phyloP scores from a whole-genome alignment of 2,113 vertebrate species.

The Malaclemys terrapin region DNA sequence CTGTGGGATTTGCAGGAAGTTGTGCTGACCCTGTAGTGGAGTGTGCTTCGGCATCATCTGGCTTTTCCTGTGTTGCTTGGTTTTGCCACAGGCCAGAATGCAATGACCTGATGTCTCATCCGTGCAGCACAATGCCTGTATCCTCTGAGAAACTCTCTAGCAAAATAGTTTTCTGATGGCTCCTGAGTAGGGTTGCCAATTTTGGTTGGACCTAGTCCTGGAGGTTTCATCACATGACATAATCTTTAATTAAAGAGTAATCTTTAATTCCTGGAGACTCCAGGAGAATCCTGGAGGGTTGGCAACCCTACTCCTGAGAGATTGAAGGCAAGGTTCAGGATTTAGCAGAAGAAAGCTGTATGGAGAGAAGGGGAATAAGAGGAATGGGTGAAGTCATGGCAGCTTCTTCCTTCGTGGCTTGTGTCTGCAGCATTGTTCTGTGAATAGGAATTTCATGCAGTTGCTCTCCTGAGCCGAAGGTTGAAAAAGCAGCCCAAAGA shows the following conservation, averaged over 20 bases:
- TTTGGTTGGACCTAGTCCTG: no score
- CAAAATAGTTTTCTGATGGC: neutral
- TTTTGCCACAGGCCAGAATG: neutral
- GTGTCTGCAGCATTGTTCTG: neutral
- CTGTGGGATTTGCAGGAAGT: neutral
- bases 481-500: neutral
- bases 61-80: neutral
- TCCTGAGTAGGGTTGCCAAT: no score
- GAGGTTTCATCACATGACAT: no score
- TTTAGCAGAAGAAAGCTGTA: neutral
- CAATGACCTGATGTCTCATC: neutral
- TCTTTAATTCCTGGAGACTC: no score
- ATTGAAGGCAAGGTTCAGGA: neutral
- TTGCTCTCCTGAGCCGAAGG: neutral
- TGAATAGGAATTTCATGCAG: neutral
- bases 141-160: rapidly evolving
- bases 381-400: neutral
- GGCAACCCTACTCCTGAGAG: rapidly evolving
- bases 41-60: neutral
- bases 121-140: neutral
- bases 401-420: neutral
- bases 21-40: neutral
- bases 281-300: no score
- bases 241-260: no score
- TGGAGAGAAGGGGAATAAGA: neutral